Evolutionary conservation across 2,888 invertebrate genomes (phyloP), one percentile per base, ranked within the genome.

Genomic region (Dicyrtomina minuta): DNA sequence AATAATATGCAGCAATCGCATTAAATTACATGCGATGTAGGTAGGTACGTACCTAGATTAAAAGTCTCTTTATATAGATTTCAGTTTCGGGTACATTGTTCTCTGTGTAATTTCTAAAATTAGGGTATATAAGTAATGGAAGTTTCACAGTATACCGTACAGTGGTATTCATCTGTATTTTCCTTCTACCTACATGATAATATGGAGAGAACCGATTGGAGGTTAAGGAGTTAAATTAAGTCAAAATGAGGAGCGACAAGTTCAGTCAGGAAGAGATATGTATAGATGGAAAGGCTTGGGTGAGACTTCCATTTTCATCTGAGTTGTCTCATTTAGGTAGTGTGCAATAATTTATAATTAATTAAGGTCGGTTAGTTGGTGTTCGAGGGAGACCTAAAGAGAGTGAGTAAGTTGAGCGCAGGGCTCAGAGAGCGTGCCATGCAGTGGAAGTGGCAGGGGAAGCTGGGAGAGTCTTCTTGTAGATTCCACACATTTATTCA

Each of bases 311-410:
- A 61, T 61, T 60, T 60, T 60, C 60, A 60, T 60, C 60, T 46
- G 24, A 17, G 26, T 44, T 46, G 61, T 61, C 46, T 61, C 61
- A 61, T 61, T 61, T 61, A 61, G 61, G n/a, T 61, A 61, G 46
- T 61, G 61, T 61, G 41, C 61, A 10, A 61, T 61, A 61, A 61
- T 61, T 61, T 46, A 61, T 58, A 61, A 61, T 61, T 61, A 61
- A 61, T 60, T 60, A 60, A 60, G 59, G 59, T 60, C 22, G 46
- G 61, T 61, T n/a, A n/a, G n/a, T n/a, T 46, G 20, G 20, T n/a
- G n/a, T n/a, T n/a, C n/a, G n/a, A n/a, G 41, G 43, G 60, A 43
- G 44, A 58, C 58, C 60, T 43, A 43, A 22, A 26, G 15, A 55
- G 24, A 20, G 20, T 17, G 55, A 24, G 55, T 15, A 41, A 43